These are phyloP conservation scores for zebrafish (Danio rerio) DNA, from an alignment of 2,113 vertebrate genomes.

Conservation along the genomic window GRCz12tu NC_133184.1:14653001-14653500, in stretches of 20 bases:
- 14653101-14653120: constrained; percentile 48
- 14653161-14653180: neutral
- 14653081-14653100: constrained; percentile 42
- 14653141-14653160: constrained; percentile 39
- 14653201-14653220: neutral
- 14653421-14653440: neutral
- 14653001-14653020: constrained; percentile 33
- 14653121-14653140: constrained; percentile 26
- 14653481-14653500: neutral
- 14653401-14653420: no score
- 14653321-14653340: neutral
- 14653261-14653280: neutral
- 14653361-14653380: neutral
- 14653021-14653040: constrained; percentile 47
- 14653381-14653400: no score
- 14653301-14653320: neutral
- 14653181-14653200: constrained; percentile 26
- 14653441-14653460: neutral
- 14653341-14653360: neutral
- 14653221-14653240: neutral
- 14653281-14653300: neutral
- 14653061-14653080: constrained; percentile 28
- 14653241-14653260: neutral
- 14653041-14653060: constrained; percentile 25
- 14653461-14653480: neutral